Base-by-base conservation (phyloP, 2,113 vertebrate genomes). In the Channa maculata region DNA sequence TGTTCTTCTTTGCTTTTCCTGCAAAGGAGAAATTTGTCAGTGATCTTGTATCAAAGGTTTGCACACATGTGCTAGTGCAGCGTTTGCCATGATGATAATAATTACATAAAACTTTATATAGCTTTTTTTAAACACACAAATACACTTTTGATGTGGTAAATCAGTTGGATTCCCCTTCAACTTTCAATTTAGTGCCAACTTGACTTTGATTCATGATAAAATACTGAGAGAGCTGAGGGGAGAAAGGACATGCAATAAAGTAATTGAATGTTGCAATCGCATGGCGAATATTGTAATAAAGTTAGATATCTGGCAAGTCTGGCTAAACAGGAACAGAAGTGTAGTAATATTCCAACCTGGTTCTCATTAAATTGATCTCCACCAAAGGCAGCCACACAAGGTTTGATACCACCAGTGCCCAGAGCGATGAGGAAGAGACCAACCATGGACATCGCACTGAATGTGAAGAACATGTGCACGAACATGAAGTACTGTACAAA, bases 391-490 rank as follows among this genome's bases (percentile, higher is more conserved):
- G 97, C 88, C 65, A 99, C 97, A 24, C 97, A 99, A 2, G 97
- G 97, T 85, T 99, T 99, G 88, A 99, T 99, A 10, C 97, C 98
- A 5, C 98, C 97, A 0, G 97, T 99, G 1, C 97, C 98, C 0
- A 99, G 70, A 15, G 97, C 97, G 44, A 99, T 98, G 67, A 99
- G 95, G 62, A 92, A 2, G 87, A 99, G 92, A 6, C 97, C 97
- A 48, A 94, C 5, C 94, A 99, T 94, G 37, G 96, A 95, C 71
- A 99, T 61, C 0, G 33, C 87, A 4, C 98, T 99, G 71, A 5
- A 62, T 50, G 49, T 74, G 52, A 84, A 34, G 57, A 58, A 65
- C 48, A 54, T 33, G 11, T 13, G 34, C 33, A 59, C 75, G 63
- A 80, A 37, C 5, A 12, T 0, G 0, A 8, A 15, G 8, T 13